Evolutionary conservation across 2,888 invertebrate species (phyloP).

Genomic region (Alcis repandata): DNA sequence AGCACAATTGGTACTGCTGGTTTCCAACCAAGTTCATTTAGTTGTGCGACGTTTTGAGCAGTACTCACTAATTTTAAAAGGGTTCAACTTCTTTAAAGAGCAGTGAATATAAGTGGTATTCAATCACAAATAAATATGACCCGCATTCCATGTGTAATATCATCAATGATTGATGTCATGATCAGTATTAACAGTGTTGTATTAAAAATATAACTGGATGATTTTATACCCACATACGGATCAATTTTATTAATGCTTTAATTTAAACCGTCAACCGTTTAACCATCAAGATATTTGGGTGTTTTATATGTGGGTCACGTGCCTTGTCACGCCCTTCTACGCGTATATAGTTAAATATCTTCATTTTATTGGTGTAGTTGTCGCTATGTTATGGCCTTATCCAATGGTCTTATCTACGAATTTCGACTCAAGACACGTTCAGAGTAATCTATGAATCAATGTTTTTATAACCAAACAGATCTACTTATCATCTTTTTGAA

Average conservation of each 20-base stretch:
- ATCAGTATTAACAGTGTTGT: neutral
- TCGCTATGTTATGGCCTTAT: constrained; percentile 23
- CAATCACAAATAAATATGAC: neutral
- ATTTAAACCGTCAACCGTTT: constrained; percentile 36
- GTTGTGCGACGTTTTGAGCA: constrained; percentile 1
- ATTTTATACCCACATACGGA: constrained; percentile 35
- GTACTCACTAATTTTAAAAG: neutral
- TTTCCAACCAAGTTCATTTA: constrained; percentile 48
- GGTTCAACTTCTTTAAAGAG: neutral
- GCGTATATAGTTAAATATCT: constrained; percentile 10
- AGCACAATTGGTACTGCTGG: constrained; percentile 56
- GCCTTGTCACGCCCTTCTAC: constrained; percentile 49
- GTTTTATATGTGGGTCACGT: constrained; percentile 64
- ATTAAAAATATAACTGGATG: neutral
- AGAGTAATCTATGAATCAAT: constrained; percentile 2
- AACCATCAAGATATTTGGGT: constrained; percentile 41
- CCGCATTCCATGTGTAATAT: neutral
- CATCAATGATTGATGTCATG: neutral
- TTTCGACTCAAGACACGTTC: constrained; percentile 41
- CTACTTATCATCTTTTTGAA: neutral
- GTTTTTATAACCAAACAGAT: constrained; percentile 14
- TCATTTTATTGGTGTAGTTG: neutral
- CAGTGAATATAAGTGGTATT: neutral
- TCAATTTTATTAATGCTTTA: constrained; percentile 40
- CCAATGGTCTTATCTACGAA: constrained; percentile 20